phyloP scores from a whole-genome alignment of 2,888 invertebrate genomes.

The Osedax frankpressi region DNA sequence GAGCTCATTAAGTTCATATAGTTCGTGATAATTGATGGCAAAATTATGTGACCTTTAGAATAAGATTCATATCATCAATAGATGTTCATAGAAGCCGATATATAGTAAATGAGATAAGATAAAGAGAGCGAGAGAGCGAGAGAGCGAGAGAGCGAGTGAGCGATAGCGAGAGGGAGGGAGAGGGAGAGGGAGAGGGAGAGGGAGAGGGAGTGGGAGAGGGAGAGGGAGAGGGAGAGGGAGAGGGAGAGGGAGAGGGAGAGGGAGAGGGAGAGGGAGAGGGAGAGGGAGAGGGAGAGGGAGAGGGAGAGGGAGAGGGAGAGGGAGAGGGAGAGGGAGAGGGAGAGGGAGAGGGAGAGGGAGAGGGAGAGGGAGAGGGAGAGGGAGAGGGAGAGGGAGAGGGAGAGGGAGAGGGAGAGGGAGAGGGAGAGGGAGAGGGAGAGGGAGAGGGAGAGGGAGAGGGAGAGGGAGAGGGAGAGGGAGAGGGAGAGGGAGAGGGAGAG shows the following conservation, averaged over 20 bases:
- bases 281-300: constrained; percentile 7
- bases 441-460: constrained; percentile 7
- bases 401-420: constrained; percentile 7
- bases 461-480: constrained; percentile 11
- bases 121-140: too few species aligned
- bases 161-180: not conserved
- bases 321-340: not conserved
- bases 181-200: not conserved
- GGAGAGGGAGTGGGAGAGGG: constrained; percentile 10
- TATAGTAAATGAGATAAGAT: too few species aligned
- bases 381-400: not conserved
- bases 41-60: too few species aligned
- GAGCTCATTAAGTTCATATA: too few species aligned
- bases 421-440: constrained; percentile 6
- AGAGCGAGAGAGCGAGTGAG: not conserved
- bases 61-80: too few species aligned
- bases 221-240: constrained; percentile 11
- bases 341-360: constrained; percentile 11
- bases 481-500: not conserved
- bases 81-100: too few species aligned
- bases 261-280: not conserved
- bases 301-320: constrained; percentile 2
- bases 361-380: constrained; percentile 3
- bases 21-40: too few species aligned
- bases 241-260: not conserved